Base-by-base conservation (phyloP, 2,797 vertebrate species). In the Ispidina picta region DNA sequence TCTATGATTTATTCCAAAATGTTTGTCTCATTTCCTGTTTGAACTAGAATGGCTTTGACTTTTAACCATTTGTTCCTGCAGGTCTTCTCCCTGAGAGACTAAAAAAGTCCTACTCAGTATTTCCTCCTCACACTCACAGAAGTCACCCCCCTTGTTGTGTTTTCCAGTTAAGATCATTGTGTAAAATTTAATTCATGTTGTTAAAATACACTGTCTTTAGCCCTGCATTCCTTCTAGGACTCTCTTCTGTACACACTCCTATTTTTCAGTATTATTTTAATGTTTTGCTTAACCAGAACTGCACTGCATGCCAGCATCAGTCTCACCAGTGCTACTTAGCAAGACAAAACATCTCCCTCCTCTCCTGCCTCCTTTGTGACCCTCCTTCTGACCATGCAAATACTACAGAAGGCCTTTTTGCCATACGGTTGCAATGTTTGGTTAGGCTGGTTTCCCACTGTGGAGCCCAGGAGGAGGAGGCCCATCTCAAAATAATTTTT, bases 11-110 rank as follows among this genome's bases (percentile, higher is more conserved):
- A 84, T 90, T 93, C 77, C 35, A 71, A 90, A 95, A 84, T 80
- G 65, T 92, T 95, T 94, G 64, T 82, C 81, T 93, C 23, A 58
- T 90, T 88, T 95, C 86, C 81, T 92, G 73, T 86, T 83, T 88
- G 78, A 88, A 83, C 79, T 46, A 88, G 41, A 39, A 37, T 4
- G 19, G 71, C 37, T 94, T 88, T 88, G 35, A 83, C 82, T 90
- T 88, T 89, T 78, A 91, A 64, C 71, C 60, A 71, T 64, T 76
- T 44, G 77, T 17, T 89, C 66, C 66, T 73, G 25, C 1, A 1
- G 44, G 70, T 81, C 65, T 78, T 91, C 66, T 75, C 51, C 31
- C 59, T 44, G 22, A 0, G 2, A 85, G 37, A 65, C 54, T 77
- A 12, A 70, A 66, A 41, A 44, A 31, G 25, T 26, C 44, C 25